phyloP scores from a whole-genome alignment of 2,113 vertebrate species.

The Jaculus jaculus region DNA sequence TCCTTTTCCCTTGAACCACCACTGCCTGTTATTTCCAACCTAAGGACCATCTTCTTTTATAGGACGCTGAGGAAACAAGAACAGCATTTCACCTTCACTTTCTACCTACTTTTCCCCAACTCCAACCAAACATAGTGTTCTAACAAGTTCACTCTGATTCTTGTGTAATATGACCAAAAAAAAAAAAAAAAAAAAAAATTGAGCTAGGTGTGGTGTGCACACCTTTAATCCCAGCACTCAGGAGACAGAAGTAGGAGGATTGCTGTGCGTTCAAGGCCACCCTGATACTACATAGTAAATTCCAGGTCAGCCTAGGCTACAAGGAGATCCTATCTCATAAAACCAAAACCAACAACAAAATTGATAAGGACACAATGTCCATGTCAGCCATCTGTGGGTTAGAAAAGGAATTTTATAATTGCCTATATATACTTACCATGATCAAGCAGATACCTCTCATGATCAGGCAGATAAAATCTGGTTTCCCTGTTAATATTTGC shows the following conservation, averaged over 20 bases:
- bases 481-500: neutral
- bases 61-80: neutral
- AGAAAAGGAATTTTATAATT: conserved; percentile 7
- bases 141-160: neutral
- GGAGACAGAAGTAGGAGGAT: too few relatives aligned
- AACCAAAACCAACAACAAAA: neutral
- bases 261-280: too few relatives aligned
- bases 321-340: neutral
- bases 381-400: neutral
- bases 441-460: neutral
- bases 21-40: neutral
- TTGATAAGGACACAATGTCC: neutral
- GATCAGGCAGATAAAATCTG: conserved; percentile 18
- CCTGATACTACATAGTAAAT: too few relatives aligned
- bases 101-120: neutral
- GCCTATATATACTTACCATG: neutral
- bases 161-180: neutral
- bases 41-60: neutral
- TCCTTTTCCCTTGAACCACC: neutral
- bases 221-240: too few relatives aligned
- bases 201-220: too few relatives aligned
- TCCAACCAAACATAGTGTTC: neutral
- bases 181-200: too few relatives aligned
- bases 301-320: too few relatives aligned
- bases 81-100: neutral